Evolutionary conservation across 1,140 invertebrate species (phyloP).

Genomic region (Papilio polyxenes): DNA sequence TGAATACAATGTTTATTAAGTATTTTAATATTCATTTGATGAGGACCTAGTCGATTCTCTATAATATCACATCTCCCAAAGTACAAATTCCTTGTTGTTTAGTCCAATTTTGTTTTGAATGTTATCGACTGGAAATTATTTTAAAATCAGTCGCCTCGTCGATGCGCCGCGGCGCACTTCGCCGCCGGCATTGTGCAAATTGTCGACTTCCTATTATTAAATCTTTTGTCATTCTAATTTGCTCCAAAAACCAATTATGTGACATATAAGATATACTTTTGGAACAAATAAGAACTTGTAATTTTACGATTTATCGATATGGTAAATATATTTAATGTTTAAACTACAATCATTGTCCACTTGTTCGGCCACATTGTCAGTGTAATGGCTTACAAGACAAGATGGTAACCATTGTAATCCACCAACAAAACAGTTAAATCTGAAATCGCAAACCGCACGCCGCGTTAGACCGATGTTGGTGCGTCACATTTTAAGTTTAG

Average conservation of each 20-base stretch:
- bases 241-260: conserved; percentile 39
- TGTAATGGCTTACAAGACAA: conserved; percentile 36
- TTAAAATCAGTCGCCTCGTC: conserved; percentile 62
- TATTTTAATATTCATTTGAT: conserved; percentile 80
- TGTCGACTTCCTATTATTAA: conserved; percentile 40
- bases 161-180: conserved; percentile 30
- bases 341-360: conserved; percentile 36
- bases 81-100: conserved; percentile 83
- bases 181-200: conserved; percentile 43
- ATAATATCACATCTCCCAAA: conserved; percentile 81
- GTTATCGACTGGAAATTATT: conserved; percentile 80
- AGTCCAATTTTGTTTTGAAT: conserved; percentile 82
- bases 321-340: conserved; percentile 26
- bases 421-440: conserved; percentile 48
- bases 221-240: conserved; percentile 39
- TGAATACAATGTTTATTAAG: conserved; percentile 79
- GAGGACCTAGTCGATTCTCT: conserved; percentile 81
- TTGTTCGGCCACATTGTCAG: conserved; percentile 28
- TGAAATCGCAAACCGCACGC: conserved; percentile 39
- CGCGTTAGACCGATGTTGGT: conserved; percentile 39
- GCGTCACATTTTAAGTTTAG: conserved; percentile 67
- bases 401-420: conserved; percentile 46
- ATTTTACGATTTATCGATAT: conserved; percentile 35
- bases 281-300: conserved; percentile 38
- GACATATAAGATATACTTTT: conserved; percentile 34